These are phyloP conservation scores for Aproaerema taeniolella DNA, from an alignment of 2,888 invertebrate species.

Conservation along the genomic window DNA sequence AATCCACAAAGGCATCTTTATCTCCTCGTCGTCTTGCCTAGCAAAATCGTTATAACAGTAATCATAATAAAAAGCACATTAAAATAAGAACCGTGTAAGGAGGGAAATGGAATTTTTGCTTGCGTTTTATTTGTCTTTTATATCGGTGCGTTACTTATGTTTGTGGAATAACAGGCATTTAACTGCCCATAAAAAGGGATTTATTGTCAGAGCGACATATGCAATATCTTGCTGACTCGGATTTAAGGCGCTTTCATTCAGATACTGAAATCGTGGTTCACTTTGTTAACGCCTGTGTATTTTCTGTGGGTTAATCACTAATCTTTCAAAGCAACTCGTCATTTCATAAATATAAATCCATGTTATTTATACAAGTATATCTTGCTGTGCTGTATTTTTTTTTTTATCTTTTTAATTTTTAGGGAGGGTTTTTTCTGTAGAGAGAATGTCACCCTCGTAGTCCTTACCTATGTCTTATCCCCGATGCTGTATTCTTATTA, in stretches of 20 bases:
- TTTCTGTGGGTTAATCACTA: no score
- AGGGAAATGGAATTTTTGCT: slow-evolving; percentile 25
- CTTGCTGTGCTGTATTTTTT: no score
- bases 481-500: no score
- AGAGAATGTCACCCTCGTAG: no score
- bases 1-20: not conserved
- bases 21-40: not conserved
- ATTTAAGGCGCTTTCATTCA: slow-evolving; percentile 32
- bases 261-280: slow-evolving; percentile 16
- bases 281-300: no score
- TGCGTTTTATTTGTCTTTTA: slow-evolving; percentile 43
- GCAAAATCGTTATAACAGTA: slow-evolving; percentile 26
- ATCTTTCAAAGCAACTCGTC: no score
- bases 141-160: slow-evolving; percentile 44
- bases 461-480: no score
- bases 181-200: slow-evolving; percentile 62
- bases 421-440: no score
- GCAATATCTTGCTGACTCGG: slow-evolving; percentile 41
- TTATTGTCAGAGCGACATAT: slow-evolving; percentile 49
- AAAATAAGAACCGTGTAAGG: slow-evolving; percentile 27
- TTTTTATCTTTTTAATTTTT: no score
- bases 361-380: no score
- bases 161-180: slow-evolving; percentile 57
- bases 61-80: slow-evolving; percentile 31
- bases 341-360: no score